A percentile compares a stretch with the other conserved stretches of the same genome.
Conservation (phyloP, 2,888 invertebrate genomes). For the Heteromurus nitidus region DNA sequence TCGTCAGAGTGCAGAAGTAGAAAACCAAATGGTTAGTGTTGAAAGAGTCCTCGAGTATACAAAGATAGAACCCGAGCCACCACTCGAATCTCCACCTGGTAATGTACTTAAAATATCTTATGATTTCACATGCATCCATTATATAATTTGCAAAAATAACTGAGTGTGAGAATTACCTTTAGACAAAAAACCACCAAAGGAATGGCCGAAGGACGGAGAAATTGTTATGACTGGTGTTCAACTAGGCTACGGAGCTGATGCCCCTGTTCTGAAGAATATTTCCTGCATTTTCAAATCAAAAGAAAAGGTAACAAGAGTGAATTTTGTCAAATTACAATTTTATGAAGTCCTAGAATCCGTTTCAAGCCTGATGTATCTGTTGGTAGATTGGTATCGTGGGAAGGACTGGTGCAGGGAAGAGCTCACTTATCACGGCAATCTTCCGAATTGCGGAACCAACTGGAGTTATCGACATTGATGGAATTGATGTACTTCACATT, state of each 20-base stretch:
- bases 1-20: conserved; percentile 70
- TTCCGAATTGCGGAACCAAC: conserved; percentile 86
- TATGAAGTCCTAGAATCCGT: background rate
- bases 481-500: conserved; percentile 75
- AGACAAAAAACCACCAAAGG: conserved; percentile 74
- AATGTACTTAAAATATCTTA: background rate
- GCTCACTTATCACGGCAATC: conserved; percentile 85
- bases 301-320: conserved; percentile 74
- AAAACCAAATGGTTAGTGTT: conserved; percentile 70
- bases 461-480: conserved; percentile 88
- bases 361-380: no score
- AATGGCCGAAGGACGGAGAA: conserved; percentile 76
- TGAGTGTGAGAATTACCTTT: background rate
- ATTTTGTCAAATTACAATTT: background rate
- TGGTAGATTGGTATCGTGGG: conserved; percentile 87
- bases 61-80: conserved; percentile 69
- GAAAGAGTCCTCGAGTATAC: conserved; percentile 69
- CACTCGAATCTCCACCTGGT: conserved; percentile 42
- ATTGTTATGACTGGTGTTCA: conserved; percentile 72
- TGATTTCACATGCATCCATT: background rate
- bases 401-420: conserved; percentile 87
- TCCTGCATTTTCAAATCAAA: conserved; percentile 76
- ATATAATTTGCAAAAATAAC: background rate
- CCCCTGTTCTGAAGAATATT: conserved; percentile 76
- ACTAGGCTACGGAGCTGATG: conserved; percentile 75